A percentile compares a stretch with the other conserved stretches of the same genome.
These are phyloP conservation scores for Physella acuta DNA, from an alignment of 1,140 invertebrate species.

Conservation along the genomic window DNA sequence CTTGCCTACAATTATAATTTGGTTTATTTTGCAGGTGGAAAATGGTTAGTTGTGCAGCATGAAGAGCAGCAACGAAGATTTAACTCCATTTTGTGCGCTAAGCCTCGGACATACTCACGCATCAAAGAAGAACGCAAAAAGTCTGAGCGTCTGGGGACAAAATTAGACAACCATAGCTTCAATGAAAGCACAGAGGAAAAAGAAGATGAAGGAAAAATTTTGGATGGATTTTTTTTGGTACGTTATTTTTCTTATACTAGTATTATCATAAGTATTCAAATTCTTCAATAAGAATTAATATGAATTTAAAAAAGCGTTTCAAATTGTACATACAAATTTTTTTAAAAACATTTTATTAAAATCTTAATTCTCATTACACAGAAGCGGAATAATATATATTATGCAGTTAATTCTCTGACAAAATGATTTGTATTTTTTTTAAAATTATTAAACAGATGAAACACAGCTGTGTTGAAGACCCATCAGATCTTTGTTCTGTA, in stretches of 20 bases:
- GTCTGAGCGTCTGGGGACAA: constrained; percentile 42
- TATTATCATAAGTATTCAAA: too few relatives aligned
- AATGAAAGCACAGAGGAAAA: constrained; percentile 30
- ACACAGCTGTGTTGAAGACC: constrained; percentile 59
- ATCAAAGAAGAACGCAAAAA: constrained; percentile 52
- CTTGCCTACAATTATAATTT: neutral
- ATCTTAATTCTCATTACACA: too few relatives aligned
- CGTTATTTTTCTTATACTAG: neutral
- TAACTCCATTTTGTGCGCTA: constrained; percentile 55
- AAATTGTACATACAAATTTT: too few relatives aligned
- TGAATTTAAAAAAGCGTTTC: neutral
- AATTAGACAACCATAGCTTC: constrained; percentile 29
- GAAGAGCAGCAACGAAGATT: constrained; percentile 54
- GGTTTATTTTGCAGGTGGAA: constrained; percentile 42
- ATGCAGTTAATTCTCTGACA: too few relatives aligned
- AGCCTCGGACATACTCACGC: constrained; percentile 54
- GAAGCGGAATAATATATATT: too few relatives aligned
- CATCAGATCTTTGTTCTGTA: constrained; percentile 54
- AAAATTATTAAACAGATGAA: too few relatives aligned
- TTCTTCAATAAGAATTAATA: neutral
- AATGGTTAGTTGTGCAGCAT: constrained; percentile 53
- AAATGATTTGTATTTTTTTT: too few relatives aligned
- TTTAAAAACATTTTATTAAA: too few relatives aligned
- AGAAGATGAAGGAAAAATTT: constrained; percentile 36
- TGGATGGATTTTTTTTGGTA: constrained; percentile 60